Percentiles rank a stretch among this genome's conserved stretches.
phyloP scores from a whole-genome alignment of 2,888 invertebrate species.

The Apotomis capreana region DNA sequence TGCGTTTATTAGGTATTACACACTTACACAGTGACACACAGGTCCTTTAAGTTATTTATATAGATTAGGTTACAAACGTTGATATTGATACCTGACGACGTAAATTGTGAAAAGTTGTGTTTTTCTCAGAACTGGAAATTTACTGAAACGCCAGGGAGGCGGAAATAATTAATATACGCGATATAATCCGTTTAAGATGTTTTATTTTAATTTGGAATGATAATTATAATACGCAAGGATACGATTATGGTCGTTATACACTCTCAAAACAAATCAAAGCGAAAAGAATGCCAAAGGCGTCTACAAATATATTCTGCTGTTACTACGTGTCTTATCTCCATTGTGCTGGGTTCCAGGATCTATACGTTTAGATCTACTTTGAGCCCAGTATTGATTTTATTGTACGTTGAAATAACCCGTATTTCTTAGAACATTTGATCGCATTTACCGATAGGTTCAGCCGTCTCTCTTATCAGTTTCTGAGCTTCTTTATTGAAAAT shows the following conservation, averaged over 20 bases:
- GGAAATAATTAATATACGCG: no score
- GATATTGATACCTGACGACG: not conserved
- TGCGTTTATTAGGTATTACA: no score
- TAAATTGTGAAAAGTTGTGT: no score
- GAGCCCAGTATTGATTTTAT: conserved; percentile 16
- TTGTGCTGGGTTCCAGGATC: not conserved
- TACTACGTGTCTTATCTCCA: not conserved
- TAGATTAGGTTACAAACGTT: not conserved
- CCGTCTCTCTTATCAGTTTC: conserved; percentile 1
- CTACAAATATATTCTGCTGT: not conserved
- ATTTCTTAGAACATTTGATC: conserved; percentile 7
- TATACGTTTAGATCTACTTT: conserved; percentile 2
- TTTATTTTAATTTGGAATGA: no score
- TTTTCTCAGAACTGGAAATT: no score
- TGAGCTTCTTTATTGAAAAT: conserved; percentile 10
- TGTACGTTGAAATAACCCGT: not conserved
- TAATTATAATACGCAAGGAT: not conserved
- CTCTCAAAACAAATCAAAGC: not conserved
- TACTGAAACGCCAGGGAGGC: no score
- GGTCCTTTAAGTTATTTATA: not conserved
- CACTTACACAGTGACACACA: no score
- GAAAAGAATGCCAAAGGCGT: not conserved
- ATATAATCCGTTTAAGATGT: no score
- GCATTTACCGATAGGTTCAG: conserved; percentile 9
- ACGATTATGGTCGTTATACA: not conserved